Base-by-base conservation (phyloP, 2,113 vertebrate species). In the Meles meles region DNA sequence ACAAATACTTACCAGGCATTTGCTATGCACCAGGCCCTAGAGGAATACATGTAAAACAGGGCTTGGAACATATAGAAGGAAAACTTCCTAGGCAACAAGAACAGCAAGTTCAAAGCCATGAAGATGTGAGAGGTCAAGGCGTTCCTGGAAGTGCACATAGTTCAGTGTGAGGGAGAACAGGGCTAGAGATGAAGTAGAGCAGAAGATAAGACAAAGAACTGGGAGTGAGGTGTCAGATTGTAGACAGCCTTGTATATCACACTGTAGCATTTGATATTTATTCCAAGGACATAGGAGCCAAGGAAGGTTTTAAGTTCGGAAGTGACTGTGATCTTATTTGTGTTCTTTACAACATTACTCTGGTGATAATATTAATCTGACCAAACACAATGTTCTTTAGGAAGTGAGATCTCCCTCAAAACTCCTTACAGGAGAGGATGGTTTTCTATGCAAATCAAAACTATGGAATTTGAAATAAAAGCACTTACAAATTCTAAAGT, bases 381-480 rank as follows among this genome's bases (percentile, higher is more conserved):
- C 39, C 71, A 67, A 94, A 96, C 69, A 83, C 80, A 90, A 6
- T 90, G 94, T 82, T 94, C 71, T 84, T 86, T 76, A 93, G 71
- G 31, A 95, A 92, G 15, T 44, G 82, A 89, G 15, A 85, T 14
- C n/a, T 87, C 37, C 61, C 82, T 83, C 37, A 85, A 90, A 97
- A 84, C 27, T 79, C 65, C 25, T 71, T 71, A 42, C 17, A n/a
- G 11, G 13, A 49, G 5, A 90, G 13, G 31, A 65, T 11, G 23
- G 8, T 81, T 81, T 90, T 71, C n/a, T 57, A 59, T 82, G 77
- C 49, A 84, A 95, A 91, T 79, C 39, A 61, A 96, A 67, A 71
- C 31, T 61, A 94, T 1, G 15, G 14, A 92, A 76, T 85, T 90
- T 23, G 29, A 55, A 90, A 96, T 93, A 83, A 87, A 96, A 83